Evolutionary conservation across 2,888 invertebrate genomes (phyloP).

Genomic region (Nowickia ferox): DNA sequence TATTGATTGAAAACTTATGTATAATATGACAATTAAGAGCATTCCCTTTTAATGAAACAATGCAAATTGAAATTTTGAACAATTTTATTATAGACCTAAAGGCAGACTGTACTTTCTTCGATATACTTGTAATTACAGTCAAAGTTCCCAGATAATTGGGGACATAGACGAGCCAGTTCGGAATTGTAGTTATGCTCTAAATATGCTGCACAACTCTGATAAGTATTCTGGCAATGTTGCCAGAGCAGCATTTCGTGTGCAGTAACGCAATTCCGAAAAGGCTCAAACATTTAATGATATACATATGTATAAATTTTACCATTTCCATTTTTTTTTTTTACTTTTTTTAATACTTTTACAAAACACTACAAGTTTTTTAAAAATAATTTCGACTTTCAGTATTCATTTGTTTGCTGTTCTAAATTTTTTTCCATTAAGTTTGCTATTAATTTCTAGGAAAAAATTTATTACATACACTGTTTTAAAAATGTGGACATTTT

Average conservation of each 20-base stretch:
- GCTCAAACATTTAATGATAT: conserved; percentile 2
- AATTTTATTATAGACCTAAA: conserved; percentile 7
- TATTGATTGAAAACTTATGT: conserved; percentile 11
- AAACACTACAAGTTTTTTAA: conserved; percentile 44
- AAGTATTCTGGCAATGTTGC: neutral
- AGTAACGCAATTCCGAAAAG: conserved; percentile 4
- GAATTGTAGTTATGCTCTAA: neutral
- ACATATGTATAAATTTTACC: neutral
- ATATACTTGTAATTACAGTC: neutral
- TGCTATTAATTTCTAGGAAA: conserved; percentile 23
- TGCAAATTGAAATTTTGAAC: neutral
- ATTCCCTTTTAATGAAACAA: neutral
- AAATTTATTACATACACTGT: conserved; percentile 27
- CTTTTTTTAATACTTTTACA: conserved; percentile 51
- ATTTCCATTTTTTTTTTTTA: conserved; percentile 40
- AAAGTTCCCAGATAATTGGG: conserved; percentile 18
- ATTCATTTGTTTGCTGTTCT: conserved; percentile 13
- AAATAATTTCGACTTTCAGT: conserved; percentile 24
- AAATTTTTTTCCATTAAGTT: conserved; percentile 15
- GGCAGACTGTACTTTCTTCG: neutral
- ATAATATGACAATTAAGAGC: neutral
- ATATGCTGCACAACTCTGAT: neutral
- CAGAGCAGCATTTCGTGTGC: neutral
- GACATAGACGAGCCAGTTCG: neutral
- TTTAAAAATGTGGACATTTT: conserved; percentile 30